These are phyloP conservation scores for Cassiopea xamachana DNA, from an alignment of 30 jellyfish, hydroid and myxozoan species.

Conservation along the genomic window DNA sequence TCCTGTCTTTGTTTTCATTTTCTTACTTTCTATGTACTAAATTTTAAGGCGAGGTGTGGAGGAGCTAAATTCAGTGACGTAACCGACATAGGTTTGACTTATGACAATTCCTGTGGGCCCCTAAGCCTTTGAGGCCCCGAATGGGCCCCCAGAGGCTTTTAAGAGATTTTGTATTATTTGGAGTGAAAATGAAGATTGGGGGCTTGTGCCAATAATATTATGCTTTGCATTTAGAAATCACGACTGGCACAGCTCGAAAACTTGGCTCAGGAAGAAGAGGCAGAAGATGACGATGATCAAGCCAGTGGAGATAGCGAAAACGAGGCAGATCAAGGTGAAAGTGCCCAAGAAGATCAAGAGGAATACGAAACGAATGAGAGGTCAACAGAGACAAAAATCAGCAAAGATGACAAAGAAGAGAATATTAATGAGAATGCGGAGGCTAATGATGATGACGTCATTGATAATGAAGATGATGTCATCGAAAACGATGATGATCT, in stretches of 20 bases:
- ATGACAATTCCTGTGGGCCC: no score
- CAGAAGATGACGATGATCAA: conserved; percentile 78
- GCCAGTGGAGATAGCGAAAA: conserved; percentile 72
- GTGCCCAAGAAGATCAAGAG: conserved; percentile 42
- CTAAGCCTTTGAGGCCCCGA: no score
- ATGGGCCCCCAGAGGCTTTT: no score
- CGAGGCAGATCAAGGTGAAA: conserved; percentile 38
- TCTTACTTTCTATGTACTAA: no score
- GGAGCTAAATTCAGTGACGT: no score
- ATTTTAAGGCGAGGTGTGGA: no score
- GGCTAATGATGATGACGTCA: conserved; percentile 32
- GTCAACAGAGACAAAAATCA: background rate
- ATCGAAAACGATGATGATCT: conserved; percentile 59
- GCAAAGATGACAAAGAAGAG: conserved; percentile 16
- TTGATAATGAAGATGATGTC: conserved; percentile 15
- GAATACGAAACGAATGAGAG: conserved; percentile 30
- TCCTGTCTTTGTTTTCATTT: no score
- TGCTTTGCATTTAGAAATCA: conserved; percentile 69
- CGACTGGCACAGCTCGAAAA: conserved; percentile 92
- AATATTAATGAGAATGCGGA: background rate
- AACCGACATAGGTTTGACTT: no score
- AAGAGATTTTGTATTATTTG: no score
- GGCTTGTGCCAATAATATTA: background rate
- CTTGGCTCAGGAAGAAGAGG: conserved; percentile 93
- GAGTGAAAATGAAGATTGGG: no score